Percentiles rank a stretch among this genome's conserved stretches.
These are phyloP conservation scores for Gymnosoma rotundatum DNA, from an alignment of 2,888 invertebrate genomes.

Conservation along the genomic window DNA sequence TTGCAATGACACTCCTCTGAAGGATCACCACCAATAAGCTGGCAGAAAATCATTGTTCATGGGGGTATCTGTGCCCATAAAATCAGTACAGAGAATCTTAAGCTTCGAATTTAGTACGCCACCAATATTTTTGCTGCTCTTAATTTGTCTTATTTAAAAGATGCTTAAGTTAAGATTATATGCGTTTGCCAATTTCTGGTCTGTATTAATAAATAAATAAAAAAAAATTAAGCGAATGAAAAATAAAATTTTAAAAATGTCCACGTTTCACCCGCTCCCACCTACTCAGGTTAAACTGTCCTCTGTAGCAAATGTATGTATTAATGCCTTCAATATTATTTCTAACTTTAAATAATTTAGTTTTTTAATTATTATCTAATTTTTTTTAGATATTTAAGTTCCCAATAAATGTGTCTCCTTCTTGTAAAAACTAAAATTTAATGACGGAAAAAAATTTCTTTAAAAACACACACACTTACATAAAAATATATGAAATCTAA, in stretches of 20 bases:
- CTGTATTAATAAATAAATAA: background rate
- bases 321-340: background rate
- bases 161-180: no score
- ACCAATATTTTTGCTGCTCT: no score
- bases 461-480: slow-evolving; percentile 31
- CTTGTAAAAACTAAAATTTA: slow-evolving; percentile 60
- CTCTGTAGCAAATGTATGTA: slow-evolving; percentile 32
- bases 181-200: background rate
- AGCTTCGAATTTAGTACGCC: no score
- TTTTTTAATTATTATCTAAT: background rate
- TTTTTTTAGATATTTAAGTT: slow-evolving; percentile 48
- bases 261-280: slow-evolving; percentile 27
- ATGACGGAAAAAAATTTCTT: slow-evolving; percentile 16
- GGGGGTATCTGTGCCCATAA: no score
- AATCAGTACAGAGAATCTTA: no score
- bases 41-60: no score
- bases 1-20: no score
- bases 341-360: no score
- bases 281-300: slow-evolving; percentile 68
- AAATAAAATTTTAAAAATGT: no score
- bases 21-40: no score
- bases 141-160: no score
- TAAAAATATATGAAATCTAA: slow-evolving; percentile 57
- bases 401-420: slow-evolving; percentile 61
- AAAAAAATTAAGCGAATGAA: background rate